Evolutionary conservation across 2,888 invertebrate species (phyloP).

Genomic region (Tetanocera ferruginea): DNA sequence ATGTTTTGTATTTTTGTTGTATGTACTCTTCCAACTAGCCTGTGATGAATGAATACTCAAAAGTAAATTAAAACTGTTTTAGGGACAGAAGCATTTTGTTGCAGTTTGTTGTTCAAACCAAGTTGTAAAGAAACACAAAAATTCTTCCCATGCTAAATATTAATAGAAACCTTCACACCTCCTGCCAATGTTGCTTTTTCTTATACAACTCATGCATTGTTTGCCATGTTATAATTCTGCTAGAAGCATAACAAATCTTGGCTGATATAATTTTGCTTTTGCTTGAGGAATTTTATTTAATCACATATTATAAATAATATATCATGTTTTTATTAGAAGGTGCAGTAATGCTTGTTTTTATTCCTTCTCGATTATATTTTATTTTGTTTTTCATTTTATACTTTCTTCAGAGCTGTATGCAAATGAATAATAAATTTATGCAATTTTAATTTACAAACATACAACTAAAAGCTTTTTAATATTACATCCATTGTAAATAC

Average conservation of each 20-base stretch:
- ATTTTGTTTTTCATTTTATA: not conserved
- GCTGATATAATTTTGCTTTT: not conserved
- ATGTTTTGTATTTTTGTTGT: conserved; percentile 15
- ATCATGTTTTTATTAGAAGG: not conserved
- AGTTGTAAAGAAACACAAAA: not conserved
- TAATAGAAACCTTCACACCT: conserved; percentile 13
- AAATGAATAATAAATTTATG: no score
- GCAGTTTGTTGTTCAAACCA: not conserved
- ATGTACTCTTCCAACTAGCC: not conserved
- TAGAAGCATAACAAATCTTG: not conserved
- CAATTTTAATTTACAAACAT: no score
- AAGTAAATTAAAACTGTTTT: not conserved
- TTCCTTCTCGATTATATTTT: not conserved
- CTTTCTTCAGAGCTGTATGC: not conserved
- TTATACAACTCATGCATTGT: not conserved
- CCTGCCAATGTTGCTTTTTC: not conserved
- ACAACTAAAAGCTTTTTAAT: no score
- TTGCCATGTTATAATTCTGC: not conserved
- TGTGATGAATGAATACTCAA: not conserved
- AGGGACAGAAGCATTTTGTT: not conserved
- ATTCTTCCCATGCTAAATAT: conserved; percentile 10
- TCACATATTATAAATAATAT: not conserved
- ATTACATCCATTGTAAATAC: no score
- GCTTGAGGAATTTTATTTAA: not conserved
- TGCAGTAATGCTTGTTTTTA: conserved; percentile 3